Evolutionary conservation across 1,140 invertebrate species (phyloP).

Genomic region (Ylistrum balloti): DNA sequence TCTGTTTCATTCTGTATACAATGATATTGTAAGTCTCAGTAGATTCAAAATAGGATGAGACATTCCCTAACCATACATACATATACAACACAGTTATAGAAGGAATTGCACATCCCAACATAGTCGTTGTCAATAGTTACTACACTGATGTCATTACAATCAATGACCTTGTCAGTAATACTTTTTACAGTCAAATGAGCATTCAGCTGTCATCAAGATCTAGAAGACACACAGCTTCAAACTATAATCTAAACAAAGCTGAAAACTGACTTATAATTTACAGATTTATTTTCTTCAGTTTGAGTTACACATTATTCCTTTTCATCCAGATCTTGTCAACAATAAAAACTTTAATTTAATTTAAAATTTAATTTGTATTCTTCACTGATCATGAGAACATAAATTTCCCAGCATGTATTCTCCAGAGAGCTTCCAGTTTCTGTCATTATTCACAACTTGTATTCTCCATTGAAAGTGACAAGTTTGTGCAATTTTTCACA

Average conservation of each 20-base stretch:
- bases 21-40: too few relatives aligned
- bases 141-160: too few relatives aligned
- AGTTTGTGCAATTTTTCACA: too few relatives aligned
- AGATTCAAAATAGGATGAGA: too few relatives aligned
- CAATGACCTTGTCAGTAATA: background rate
- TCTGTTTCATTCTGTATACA: too few relatives aligned
- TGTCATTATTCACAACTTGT: conserved; percentile 28
- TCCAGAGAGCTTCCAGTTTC: conserved; percentile 67
- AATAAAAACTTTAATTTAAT: too few relatives aligned
- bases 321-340: too few relatives aligned
- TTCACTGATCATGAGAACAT: too few relatives aligned
- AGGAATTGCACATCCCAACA: conserved; percentile 24
- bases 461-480: too few relatives aligned
- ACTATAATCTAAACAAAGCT: background rate
- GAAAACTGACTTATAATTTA: background rate
- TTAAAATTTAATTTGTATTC: too few relatives aligned
- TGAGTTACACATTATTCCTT: too few relatives aligned
- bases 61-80: background rate
- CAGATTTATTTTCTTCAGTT: background rate
- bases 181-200: background rate
- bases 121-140: background rate
- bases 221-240: background rate
- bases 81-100: background rate
- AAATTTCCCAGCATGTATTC: too few relatives aligned
- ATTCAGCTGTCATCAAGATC: background rate